phyloP scores from a whole-genome alignment of 2,888 invertebrate genomes.

The Polymixis lichenea region DNA sequence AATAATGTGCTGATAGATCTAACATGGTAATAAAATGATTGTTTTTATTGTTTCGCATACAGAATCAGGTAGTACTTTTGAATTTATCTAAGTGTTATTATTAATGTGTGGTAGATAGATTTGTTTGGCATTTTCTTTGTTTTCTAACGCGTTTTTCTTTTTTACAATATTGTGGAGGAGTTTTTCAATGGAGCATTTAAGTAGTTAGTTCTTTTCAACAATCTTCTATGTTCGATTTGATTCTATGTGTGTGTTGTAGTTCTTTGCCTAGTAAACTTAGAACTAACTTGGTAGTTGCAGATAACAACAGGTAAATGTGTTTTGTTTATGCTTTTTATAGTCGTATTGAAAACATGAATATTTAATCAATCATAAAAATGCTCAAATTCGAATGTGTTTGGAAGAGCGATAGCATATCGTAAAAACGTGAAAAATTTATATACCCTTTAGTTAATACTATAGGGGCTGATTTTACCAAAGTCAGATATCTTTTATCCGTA shows the following conservation, averaged over 20 bases:
- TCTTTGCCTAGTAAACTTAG: background rate
- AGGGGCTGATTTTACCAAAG: too few species aligned
- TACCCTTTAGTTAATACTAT: background rate
- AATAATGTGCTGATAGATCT: constrained; percentile 24
- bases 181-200: background rate
- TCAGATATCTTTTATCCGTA: too few species aligned
- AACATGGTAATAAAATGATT: constrained; percentile 26
- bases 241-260: background rate
- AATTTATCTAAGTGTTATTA: constrained; percentile 32
- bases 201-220: background rate
- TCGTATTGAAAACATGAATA: constrained; percentile 26
- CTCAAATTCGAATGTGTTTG: constrained; percentile 18
- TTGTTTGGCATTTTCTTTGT: constrained; percentile 15
- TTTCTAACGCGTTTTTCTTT: background rate
- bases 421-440: constrained; percentile 5
- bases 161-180: background rate
- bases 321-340: constrained; percentile 30
- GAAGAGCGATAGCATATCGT: constrained; percentile 6
- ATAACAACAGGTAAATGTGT: constrained; percentile 46
- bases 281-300: constrained; percentile 17
- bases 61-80: constrained; percentile 58
- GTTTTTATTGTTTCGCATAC: constrained; percentile 55
- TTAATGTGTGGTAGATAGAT: constrained; percentile 50
- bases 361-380: constrained; percentile 33
- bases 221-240: background rate